These are phyloP conservation scores for Sander lucioperca DNA, from an alignment of 2,113 vertebrate species.

Conservation along the genomic window DNA sequence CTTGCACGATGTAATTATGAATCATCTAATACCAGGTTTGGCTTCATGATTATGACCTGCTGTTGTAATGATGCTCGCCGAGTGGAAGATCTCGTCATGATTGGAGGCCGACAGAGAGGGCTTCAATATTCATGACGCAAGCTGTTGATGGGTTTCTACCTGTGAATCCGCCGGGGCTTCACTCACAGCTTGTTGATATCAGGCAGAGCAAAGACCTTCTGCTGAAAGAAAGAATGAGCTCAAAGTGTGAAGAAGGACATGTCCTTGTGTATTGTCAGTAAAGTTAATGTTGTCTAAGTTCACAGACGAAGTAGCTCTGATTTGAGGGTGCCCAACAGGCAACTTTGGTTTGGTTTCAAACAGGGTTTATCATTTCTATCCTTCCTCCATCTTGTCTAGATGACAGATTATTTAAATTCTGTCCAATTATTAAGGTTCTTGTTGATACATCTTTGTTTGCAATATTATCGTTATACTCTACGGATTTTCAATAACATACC, in stretches of 20 bases:
- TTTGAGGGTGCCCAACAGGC: not conserved
- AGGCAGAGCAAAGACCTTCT: not conserved
- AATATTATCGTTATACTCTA: not conserved
- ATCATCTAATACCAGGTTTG: conserved; percentile 29
- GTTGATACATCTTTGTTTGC: not conserved
- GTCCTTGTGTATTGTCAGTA: not conserved
- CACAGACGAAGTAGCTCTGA: not conserved
- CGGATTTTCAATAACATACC: not conserved
- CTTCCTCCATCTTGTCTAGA: not conserved
- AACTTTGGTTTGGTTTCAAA: not conserved
- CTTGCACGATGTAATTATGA: conserved; percentile 38
- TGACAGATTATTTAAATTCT: not conserved
- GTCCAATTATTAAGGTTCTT: not conserved
- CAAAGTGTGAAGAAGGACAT: conserved; percentile 1
- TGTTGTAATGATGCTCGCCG: conserved; percentile 41
- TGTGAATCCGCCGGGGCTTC: conserved; percentile 2
- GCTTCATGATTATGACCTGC: conserved; percentile 37
- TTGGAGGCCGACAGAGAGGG: conserved; percentile 9
- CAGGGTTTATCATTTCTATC: no score
- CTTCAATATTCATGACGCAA: conserved; percentile 58
- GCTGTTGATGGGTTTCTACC: conserved; percentile 32
- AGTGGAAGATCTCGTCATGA: conserved; percentile 22
- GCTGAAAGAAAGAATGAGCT: not conserved
- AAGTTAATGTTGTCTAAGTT: not conserved
- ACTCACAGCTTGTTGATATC: conserved; percentile 17